Percentiles rank a stretch among this genome's conserved stretches.
Evolutionary conservation across 2,888 invertebrate species (phyloP).

Genomic region (Clostera curtula): DNA sequence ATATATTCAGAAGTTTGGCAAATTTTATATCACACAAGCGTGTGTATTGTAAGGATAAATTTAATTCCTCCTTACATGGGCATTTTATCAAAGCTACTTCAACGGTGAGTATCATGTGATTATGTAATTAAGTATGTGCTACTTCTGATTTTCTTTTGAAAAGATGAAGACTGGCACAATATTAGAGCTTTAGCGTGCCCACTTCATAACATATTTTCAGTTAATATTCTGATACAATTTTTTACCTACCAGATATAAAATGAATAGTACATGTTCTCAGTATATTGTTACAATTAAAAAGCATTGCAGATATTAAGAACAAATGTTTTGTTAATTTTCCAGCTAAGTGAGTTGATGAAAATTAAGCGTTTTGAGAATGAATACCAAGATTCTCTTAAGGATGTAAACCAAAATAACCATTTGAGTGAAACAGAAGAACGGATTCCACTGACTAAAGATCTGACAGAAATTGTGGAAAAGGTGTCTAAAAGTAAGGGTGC

Average conservation of each 20-base stretch:
- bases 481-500: constrained; percentile 49
- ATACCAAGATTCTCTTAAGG: constrained; percentile 53
- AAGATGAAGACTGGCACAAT: too few species aligned
- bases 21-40: constrained; percentile 94
- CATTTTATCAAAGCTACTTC: constrained; percentile 59
- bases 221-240: too few species aligned
- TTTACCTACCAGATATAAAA: too few species aligned
- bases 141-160: too few species aligned
- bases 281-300: too few species aligned
- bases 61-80: constrained; percentile 57
- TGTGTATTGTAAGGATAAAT: constrained; percentile 82
- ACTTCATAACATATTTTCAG: too few species aligned
- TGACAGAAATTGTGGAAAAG: constrained; percentile 73
- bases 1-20: constrained; percentile 88
- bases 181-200: too few species aligned
- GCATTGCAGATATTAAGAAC: too few species aligned
- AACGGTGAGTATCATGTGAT: constrained; percentile 45
- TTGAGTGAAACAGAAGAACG: constrained; percentile 37
- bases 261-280: too few species aligned
- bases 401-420: constrained; percentile 17
- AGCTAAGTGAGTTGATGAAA: constrained; percentile 61
- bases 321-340: too few species aligned
- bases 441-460: constrained; percentile 66
- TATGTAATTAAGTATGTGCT: neutral
- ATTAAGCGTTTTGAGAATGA: constrained; percentile 65